phyloP scores from a whole-genome alignment of 2,888 invertebrate genomes.

The Caenorhabditis sinica region DNA sequence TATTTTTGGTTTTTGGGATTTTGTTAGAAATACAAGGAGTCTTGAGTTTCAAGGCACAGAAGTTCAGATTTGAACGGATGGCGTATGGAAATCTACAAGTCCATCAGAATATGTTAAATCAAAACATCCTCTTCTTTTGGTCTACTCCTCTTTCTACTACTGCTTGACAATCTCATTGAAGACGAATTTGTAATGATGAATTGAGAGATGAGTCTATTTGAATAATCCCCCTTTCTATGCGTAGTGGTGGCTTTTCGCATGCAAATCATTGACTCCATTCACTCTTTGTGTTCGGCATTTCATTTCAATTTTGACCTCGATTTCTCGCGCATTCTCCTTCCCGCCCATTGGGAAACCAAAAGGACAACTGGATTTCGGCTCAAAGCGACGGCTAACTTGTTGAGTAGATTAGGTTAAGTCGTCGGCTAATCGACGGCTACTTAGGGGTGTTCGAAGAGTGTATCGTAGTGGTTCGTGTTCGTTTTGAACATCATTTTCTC shows the following conservation, averaged over 20 bases:
- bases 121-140: neutral
- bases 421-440: constrained; percentile 22
- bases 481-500: constrained; percentile 3
- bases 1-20: no score
- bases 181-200: constrained; percentile 45
- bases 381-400: constrained; percentile 7
- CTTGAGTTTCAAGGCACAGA: no score
- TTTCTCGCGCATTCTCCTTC: constrained; percentile 19
- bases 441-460: neutral
- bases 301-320: constrained; percentile 41
- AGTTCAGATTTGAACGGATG: no score
- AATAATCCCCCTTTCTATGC: constrained; percentile 38
- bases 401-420: constrained; percentile 22
- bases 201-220: constrained; percentile 49
- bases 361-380: constrained; percentile 24
- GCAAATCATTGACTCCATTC: constrained; percentile 57
- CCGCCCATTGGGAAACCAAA: neutral
- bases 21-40: no score
- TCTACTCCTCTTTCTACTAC: neutral
- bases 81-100: neutral
- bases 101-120: constrained; percentile 13
- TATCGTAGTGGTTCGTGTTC: neutral
- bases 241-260: constrained; percentile 30
- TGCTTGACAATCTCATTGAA: constrained; percentile 25
- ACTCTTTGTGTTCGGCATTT: constrained; percentile 34